Conservation (phyloP, 2,888 invertebrate species). For the Nasonia oneida region DNA sequence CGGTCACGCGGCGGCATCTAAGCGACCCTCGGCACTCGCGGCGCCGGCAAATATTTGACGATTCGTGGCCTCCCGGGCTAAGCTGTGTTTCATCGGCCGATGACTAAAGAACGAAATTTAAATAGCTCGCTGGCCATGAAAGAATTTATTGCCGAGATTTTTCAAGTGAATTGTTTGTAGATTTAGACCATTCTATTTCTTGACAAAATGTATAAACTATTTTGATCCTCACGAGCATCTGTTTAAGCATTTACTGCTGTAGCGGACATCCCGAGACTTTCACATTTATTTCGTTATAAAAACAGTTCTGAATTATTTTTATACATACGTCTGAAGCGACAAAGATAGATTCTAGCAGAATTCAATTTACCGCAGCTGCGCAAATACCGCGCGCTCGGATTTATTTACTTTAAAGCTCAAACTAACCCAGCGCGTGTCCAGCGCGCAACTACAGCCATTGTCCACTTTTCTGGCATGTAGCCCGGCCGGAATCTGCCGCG, state of each 20-base stretch:
- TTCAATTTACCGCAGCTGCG: too few species aligned
- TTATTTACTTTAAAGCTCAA: slow-evolving; percentile 10
- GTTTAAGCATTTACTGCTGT: too few species aligned
- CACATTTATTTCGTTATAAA: too few species aligned
- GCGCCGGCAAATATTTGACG: slow-evolving; percentile 52
- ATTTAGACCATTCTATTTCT: too few species aligned
- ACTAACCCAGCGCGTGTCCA: neutral
- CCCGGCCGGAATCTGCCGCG: neutral
- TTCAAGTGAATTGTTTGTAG: too few species aligned
- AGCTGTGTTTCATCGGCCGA: slow-evolving; percentile 39
- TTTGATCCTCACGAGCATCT: too few species aligned
- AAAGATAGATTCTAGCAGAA: too few species aligned
- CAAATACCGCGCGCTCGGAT: neutral
- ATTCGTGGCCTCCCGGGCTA: slow-evolving; percentile 6
- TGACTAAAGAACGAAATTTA: neutral
- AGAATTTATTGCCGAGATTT: too few species aligned
- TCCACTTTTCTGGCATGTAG: slow-evolving; percentile 6
- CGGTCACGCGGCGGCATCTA: slow-evolving; percentile 21
- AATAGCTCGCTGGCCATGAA: neutral
- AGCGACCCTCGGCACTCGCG: neutral
- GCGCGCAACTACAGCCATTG: neutral
- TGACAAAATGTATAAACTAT: too few species aligned
- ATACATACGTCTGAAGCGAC: neutral
- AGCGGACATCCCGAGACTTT: too few species aligned
- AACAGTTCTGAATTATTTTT: too few species aligned